A percentile compares a stretch with the other conserved stretches of the same genome.
These are phyloP conservation scores for Chrysotoxum bicinctum DNA, from an alignment of 2,888 invertebrate species.

Conservation along the genomic window DNA sequence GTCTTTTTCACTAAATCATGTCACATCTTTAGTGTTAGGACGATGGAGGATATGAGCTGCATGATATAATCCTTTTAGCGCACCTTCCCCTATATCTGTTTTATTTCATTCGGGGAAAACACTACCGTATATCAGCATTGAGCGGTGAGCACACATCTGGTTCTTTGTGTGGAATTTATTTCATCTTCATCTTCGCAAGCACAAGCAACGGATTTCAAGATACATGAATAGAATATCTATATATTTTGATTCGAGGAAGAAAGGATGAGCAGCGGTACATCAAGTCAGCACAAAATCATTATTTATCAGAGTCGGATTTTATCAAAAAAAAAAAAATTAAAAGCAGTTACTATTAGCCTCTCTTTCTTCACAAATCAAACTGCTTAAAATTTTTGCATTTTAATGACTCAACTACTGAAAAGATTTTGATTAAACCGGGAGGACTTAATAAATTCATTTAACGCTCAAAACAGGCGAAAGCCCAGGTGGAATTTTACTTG, in stretches of 20 bases:
- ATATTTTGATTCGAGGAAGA: background rate
- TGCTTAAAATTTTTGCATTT: too few species aligned
- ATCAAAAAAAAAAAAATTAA: too few species aligned
- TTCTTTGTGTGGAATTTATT: constrained; percentile 29
- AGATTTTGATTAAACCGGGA: background rate
- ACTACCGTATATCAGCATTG: too few species aligned
- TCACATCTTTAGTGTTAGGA: constrained; percentile 41
- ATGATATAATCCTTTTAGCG: constrained; percentile 60
- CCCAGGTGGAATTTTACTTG: too few species aligned
- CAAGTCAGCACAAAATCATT: background rate
- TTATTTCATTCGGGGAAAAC: background rate
- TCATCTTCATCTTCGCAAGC: background rate
- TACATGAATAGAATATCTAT: background rate
- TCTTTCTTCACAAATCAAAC: too few species aligned
- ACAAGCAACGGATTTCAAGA: background rate
- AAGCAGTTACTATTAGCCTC: too few species aligned
- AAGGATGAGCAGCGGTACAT: constrained; percentile 6
- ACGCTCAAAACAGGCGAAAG: too few species aligned
- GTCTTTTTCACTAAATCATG: constrained; percentile 63
- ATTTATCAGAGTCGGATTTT: background rate
- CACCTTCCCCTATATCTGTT: background rate
- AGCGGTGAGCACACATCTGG: constrained; percentile 31
- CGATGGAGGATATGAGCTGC: constrained; percentile 13
- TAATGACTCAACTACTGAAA: too few species aligned
- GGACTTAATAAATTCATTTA: too few species aligned